These are phyloP conservation scores for Canis aureus DNA, from an alignment of 2,113 vertebrate species.

Conservation along the genomic window DNA sequence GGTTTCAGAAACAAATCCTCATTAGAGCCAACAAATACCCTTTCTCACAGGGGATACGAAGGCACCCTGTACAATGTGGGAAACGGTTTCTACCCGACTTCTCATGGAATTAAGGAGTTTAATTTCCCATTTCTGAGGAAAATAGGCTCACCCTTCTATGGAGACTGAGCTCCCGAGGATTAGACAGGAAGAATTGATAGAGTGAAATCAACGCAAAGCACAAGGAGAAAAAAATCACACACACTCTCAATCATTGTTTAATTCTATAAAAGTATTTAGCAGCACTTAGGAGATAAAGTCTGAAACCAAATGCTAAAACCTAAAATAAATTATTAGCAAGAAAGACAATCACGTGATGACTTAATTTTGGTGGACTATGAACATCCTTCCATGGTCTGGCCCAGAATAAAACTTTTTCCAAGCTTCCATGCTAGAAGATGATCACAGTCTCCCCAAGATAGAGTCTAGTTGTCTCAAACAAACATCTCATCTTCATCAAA, in stretches of 20 bases:
- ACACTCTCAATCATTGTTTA: neutral
- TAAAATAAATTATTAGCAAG: neutral
- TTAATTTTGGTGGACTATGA: neutral
- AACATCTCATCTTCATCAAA: neutral
- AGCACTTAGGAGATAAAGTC: accelerated
- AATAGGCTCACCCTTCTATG: accelerated
- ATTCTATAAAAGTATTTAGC: neutral
- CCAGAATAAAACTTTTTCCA: neutral
- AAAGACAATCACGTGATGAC: neutral
- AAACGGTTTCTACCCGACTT: too few species aligned
- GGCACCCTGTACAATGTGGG: neutral
- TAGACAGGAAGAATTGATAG: neutral
- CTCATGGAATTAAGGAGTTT: neutral
- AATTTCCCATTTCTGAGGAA: neutral
- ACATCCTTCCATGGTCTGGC: neutral
- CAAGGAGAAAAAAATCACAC: neutral
- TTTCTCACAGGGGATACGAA: neutral
- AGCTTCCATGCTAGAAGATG: neutral
- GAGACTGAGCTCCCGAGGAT: neutral
- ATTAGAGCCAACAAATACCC: neutral
- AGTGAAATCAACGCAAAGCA: neutral
- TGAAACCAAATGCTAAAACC: neutral
- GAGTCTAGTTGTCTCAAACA: neutral
- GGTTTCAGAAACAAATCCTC: neutral
- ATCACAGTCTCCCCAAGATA: neutral